Percentiles rank a stretch among this genome's conserved stretches.
Conservation (phyloP, 2,888 invertebrate species). For the Pristionchus japonicus region DNA sequence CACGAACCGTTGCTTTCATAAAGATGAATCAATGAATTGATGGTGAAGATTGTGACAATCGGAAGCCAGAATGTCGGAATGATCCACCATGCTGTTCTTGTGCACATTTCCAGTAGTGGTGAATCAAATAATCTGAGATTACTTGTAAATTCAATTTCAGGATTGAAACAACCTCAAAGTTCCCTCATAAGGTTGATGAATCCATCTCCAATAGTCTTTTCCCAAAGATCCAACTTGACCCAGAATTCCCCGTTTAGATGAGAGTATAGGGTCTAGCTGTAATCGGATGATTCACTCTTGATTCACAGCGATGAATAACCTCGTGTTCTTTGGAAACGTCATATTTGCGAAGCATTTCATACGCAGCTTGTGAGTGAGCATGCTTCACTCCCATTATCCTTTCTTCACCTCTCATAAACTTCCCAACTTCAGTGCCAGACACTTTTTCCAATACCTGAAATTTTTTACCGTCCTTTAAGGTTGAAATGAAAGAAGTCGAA, state of each 20-base stretch:
- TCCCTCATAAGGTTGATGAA: conserved; percentile 77
- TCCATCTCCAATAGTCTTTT: conserved; percentile 77
- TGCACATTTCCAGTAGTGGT: conserved; percentile 67
- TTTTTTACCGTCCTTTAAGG: not conserved
- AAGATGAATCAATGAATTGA: conserved; percentile 55
- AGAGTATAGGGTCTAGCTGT: conserved; percentile 75
- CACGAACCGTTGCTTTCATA: conserved; percentile 29
- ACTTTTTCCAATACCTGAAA: conserved; percentile 63
- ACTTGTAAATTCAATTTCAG: not conserved
- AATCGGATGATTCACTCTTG: conserved; percentile 21
- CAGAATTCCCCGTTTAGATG: conserved; percentile 76
- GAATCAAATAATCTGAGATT: conserved; percentile 75
- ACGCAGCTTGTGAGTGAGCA: conserved; percentile 72
- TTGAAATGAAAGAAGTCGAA: conserved; percentile 28
- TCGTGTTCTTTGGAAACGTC: conserved; percentile 66
- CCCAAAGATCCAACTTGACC: conserved; percentile 76
- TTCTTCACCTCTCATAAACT: conserved; percentile 65
- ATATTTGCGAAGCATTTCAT: conserved; percentile 70
- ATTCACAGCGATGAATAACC: conserved; percentile 49
- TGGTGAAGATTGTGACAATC: conserved; percentile 62
- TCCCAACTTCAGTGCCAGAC: conserved; percentile 67
- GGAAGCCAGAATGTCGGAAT: conserved; percentile 73
- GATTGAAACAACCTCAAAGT: conserved; percentile 65
- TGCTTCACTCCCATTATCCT: conserved; percentile 69
- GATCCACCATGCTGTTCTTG: conserved; percentile 64